These are phyloP conservation scores for Palaemon carinicauda DNA, from an alignment of 1,140 invertebrate species.

Conservation along the genomic window DNA sequence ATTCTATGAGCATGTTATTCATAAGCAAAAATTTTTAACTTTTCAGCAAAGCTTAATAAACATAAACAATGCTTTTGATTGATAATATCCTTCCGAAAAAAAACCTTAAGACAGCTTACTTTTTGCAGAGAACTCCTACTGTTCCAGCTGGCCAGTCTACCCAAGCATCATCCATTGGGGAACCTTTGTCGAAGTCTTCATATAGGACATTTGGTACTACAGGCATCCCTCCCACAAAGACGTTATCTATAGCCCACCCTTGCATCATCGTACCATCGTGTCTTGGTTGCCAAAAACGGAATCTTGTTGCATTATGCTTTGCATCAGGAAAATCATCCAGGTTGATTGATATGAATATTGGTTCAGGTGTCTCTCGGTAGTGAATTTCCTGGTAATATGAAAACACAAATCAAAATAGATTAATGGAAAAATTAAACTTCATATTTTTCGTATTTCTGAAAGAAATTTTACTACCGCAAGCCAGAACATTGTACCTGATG, in stretches of 20 bases:
- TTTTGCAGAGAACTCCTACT: constrained; percentile 63
- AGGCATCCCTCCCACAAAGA: constrained; percentile 64
- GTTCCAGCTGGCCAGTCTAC: constrained; percentile 66
- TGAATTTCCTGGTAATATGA: constrained; percentile 67
- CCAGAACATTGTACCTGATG: too few species aligned
- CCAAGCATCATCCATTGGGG: constrained; percentile 63
- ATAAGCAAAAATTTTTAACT: too few species aligned
- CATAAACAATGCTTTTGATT: neutral
- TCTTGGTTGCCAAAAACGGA: constrained; percentile 67
- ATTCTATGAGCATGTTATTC: too few species aligned
- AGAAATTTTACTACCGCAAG: too few species aligned
- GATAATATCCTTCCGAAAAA: neutral
- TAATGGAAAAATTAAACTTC: too few species aligned
- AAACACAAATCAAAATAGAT: too few species aligned
- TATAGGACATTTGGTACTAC: constrained; percentile 64
- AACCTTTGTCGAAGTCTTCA: constrained; percentile 63
- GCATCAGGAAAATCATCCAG: constrained; percentile 54
- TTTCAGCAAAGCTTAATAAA: too few species aligned
- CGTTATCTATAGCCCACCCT: constrained; percentile 67
- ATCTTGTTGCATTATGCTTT: constrained; percentile 65
- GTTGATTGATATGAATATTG: constrained; percentile 61
- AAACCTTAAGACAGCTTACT: constrained; percentile 37
- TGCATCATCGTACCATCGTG: constrained; percentile 63
- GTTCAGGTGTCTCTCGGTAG: constrained; percentile 62
- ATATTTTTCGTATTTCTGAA: too few species aligned